A percentile compares a stretch with the other conserved stretches of the same genome.
Evolutionary conservation across 2,888 invertebrate genomes (phyloP).

Genomic region (Pandemis corylana): DNA sequence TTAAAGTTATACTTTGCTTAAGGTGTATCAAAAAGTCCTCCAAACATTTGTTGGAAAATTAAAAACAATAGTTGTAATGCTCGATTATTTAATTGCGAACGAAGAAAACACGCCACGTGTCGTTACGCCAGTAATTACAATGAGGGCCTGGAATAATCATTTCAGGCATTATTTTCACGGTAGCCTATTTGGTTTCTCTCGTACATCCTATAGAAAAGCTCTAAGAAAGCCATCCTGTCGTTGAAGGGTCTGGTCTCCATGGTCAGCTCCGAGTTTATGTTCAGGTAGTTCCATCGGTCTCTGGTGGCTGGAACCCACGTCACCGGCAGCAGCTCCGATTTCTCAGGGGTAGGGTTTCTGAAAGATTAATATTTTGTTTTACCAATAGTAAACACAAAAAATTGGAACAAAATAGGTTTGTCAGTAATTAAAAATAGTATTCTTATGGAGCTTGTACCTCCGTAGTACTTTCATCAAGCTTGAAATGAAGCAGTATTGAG

Average conservation of each 20-base stretch:
- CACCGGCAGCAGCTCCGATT: slow-evolving; percentile 35
- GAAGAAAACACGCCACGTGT: too few species aligned
- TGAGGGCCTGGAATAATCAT: too few species aligned
- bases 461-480: too few species aligned
- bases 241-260: slow-evolving; percentile 35
- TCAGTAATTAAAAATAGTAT: too few species aligned
- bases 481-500: too few species aligned
- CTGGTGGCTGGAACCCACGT: slow-evolving; percentile 35
- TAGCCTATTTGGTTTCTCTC: slow-evolving; percentile 9
- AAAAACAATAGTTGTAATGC: too few species aligned
- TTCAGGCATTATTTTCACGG: background rate
- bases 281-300: slow-evolving; percentile 31
- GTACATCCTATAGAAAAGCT: slow-evolving; percentile 8
- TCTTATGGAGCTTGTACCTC: too few species aligned
- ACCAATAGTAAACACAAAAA: background rate
- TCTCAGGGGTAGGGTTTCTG: background rate
- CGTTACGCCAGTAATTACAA: too few species aligned
- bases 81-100: too few species aligned
- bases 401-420: background rate
- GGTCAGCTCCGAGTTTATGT: slow-evolving; percentile 30
- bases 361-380: background rate
- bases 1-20: too few species aligned
- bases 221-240: slow-evolving; percentile 39
- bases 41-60: too few species aligned
- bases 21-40: too few species aligned